Base-by-base conservation (phyloP, 2,888 invertebrate genomes). In the Eurytoma adleriae region DNA sequence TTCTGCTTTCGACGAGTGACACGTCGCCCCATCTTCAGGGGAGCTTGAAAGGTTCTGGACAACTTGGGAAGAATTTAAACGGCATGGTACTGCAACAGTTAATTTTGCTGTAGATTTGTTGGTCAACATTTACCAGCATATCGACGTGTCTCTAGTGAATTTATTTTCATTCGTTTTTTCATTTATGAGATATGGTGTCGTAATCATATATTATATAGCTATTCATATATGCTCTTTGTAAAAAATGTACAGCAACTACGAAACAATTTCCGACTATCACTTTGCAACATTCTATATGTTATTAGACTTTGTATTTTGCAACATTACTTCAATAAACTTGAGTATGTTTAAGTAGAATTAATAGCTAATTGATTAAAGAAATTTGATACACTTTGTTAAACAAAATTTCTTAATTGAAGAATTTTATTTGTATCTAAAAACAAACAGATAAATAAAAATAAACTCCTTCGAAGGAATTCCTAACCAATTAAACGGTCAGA, bases 241-340 rank as follows among this genome's bases (percentile, higher is more conserved):
- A 66, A 40, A 76, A 80, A 76, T 76, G 76, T 77, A 80, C 80
- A 80, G 80, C 80, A 80, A 80, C 50, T 56, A 77, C 67, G 56
- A 73, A 62, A 77, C 72, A 80, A 61, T 71, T 16, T 68, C 20
- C 30, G 12, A 56, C 40, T 13, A 52, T 20, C 57, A 62, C 7
- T 66, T 79, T 79, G 10, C 57, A 74, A 56, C 56, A 54, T 20
- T 73, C 68, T 68, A 20, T 18, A 18, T n/a, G 12, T 57, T 10
- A 40, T 50, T 64, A 52, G 64, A 48, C 27, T 77, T 66, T 66
- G 66, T 66, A 18, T 61, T 48, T 56, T 50, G 7, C n/a, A 70
- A 57, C 27, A 70, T 70, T 70, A 50, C 52, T 57, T 70, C 56
- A 30, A 50, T 64, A 59, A 20, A 62, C 20, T 62, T 13, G 12